Evolutionary conservation across 2,113 vertebrate genomes (phyloP).

Genomic region (Brienomyrus brachyistius): DNA sequence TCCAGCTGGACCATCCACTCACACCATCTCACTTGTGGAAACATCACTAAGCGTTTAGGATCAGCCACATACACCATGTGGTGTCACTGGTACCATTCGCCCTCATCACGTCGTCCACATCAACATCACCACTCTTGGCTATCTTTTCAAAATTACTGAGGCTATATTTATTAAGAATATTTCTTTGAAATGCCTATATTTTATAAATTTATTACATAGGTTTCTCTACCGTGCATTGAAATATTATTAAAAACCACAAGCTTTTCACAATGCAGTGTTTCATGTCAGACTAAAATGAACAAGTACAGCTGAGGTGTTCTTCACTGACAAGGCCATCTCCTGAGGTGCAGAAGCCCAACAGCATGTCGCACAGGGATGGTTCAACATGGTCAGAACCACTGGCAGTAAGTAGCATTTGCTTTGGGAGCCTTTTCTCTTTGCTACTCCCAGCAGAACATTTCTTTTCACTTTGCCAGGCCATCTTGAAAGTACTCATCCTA

Average conservation of each 20-base stretch:
- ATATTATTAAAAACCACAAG: not conserved
- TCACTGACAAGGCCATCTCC: not conserved
- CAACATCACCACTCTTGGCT: not conserved
- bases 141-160: not conserved
- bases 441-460: not conserved
- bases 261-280: not conserved
- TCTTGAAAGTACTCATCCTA: not conserved
- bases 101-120: constrained; percentile 40
- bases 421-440: not conserved
- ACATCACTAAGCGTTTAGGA: not conserved
- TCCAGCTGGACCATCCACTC: constrained; percentile 30
- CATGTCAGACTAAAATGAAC: not conserved
- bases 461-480: not conserved
- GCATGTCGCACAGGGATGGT: not conserved
- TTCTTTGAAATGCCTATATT: not conserved
- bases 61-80: not conserved
- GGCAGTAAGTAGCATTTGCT: not conserved
- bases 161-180: not conserved
- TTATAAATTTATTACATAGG: not conserved
- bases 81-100: not conserved
- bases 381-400: not conserved
- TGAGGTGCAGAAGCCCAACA: not conserved
- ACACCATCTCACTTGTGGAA: constrained; percentile 31
- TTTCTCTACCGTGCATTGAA: not conserved
- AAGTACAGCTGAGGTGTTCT: not conserved